Evolutionary conservation across 2,113 vertebrate species (phyloP), one percentile per base, ranked within the genome.

Genomic region (Coturnix japonica): DNA sequence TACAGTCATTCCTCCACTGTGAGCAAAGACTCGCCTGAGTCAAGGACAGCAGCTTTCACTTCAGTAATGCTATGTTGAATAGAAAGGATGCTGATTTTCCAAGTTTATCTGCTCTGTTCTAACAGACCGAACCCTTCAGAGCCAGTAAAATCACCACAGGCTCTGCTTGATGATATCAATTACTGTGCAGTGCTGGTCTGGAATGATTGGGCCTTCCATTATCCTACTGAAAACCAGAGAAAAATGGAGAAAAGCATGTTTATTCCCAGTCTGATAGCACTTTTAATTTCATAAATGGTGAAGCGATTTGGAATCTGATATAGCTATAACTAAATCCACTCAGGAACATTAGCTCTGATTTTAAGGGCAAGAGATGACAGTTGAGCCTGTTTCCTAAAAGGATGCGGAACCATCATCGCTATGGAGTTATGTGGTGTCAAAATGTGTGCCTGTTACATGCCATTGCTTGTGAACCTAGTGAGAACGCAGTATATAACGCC

Each of bases 201-300:
- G 43, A 85, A 60, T 74, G n/a, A 83, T 85, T 92, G 82, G 44
- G 26, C 44, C 33, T 41, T 89, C 72, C 19, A 3, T 91, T 94
- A 71, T 93, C 77, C 39, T 71, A 31, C 72, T 53, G 69, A 76
- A 96, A 87, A 77, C 28, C 76, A 46, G 47, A 86, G 28, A 65
- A 91, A 81, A 94, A 47, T 51, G 28, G n/a, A 20, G 16, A 65
- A 90, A 87, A 66, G 8, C 56, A 31, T 71, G 60, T 67, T 25
- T 72, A 61, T 89, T 94, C 60, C 63, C 56, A 47, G 43, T 86
- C 31, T 69, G 72, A 20, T 80, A 82, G 59, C 35, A 33, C 11
- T 63, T 64, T 72, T 95, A 80, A 90, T 87, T 91, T 77, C 60
- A 67, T 85, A 72, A 81, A 89, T 67, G 66, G 33, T 72, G 41